Conservation (phyloP, 2,888 invertebrate genomes). For the Rhabditoides inermis region DNA sequence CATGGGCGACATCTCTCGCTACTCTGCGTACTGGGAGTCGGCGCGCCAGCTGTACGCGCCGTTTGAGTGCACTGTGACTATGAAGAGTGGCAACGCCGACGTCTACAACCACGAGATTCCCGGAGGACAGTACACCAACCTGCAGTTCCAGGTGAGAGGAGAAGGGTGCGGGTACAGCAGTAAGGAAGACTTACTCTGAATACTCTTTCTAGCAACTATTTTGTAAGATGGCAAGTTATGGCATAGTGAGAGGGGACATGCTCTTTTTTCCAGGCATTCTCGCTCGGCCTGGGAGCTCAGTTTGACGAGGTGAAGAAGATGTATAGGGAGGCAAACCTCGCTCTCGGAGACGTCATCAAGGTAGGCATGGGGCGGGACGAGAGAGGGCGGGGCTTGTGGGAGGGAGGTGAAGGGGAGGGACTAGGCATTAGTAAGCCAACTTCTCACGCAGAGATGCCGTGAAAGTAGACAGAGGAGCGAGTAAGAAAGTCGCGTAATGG, state of each 20-base stretch:
- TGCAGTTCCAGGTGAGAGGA: slow-evolving; percentile 77
- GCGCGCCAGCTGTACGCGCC: slow-evolving; percentile 89
- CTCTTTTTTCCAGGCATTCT: slow-evolving; percentile 65
- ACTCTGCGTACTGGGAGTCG: slow-evolving; percentile 98
- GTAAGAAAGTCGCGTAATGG: too few species aligned
- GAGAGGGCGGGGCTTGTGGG: too few species aligned
- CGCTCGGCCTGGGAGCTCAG: slow-evolving; percentile 86
- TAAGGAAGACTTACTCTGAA: not conserved
- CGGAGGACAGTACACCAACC: slow-evolving; percentile 96
- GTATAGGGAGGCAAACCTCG: slow-evolving; percentile 79
- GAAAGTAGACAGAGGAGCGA: too few species aligned
- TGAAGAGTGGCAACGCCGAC: slow-evolving; percentile 98
- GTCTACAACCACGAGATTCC: slow-evolving; percentile 97
- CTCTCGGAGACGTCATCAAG: slow-evolving; percentile 93
- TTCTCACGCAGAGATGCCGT: too few species aligned
- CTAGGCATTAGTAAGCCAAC: too few species aligned
- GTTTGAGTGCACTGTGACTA: slow-evolving; percentile 93
- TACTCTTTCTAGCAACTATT: not conserved
- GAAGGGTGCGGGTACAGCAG: not conserved
- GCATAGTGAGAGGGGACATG: not conserved
- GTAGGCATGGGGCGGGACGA: too few species aligned
- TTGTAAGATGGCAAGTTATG: not conserved
- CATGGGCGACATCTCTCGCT: slow-evolving; percentile 75
- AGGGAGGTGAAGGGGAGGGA: too few species aligned
- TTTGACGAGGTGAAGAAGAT: slow-evolving; percentile 95